Evolutionary conservation across 1,140 invertebrate genomes (phyloP).

Genomic region (Cardiocondyla obscurior): DNA sequence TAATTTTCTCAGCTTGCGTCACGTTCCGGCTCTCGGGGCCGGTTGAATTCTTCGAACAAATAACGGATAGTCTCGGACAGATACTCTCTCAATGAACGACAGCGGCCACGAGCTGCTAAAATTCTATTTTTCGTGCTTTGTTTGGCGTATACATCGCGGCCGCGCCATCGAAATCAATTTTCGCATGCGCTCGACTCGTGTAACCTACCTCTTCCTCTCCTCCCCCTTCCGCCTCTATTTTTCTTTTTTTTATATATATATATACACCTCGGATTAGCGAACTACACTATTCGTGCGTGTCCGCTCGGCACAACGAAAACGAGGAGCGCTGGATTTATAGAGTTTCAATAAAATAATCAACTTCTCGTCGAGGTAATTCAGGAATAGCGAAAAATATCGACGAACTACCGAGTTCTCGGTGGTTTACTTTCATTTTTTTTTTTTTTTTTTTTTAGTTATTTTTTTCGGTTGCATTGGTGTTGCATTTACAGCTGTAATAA

Average conservation of each 20-base stretch:
- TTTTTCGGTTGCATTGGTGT: neutral
- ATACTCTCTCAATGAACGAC: conserved; percentile 50
- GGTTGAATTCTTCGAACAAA: conserved; percentile 47
- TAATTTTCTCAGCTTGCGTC: conserved; percentile 10
- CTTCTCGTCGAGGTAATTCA: conserved; percentile 49
- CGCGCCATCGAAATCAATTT: conserved; percentile 54
- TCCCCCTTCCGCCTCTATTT: neutral
- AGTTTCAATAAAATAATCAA: conserved; percentile 57
- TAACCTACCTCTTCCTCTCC: conserved; percentile 6
- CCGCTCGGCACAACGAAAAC: neutral
- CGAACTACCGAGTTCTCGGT: conserved; percentile 9
- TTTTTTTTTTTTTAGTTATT: neutral
- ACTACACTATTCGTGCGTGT: conserved; percentile 20
- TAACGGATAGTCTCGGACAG: conserved; percentile 27
- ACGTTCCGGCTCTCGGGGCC: neutral
- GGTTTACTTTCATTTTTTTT: neutral
- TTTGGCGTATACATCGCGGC: conserved; percentile 55
- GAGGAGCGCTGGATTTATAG: conserved; percentile 43
- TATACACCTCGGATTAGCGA: conserved; percentile 42
- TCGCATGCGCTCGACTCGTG: conserved; percentile 21
- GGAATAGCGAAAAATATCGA: neutral
- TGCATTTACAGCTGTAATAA: neutral
- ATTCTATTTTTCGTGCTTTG: conserved; percentile 51
- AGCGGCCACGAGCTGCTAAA: conserved; percentile 25
- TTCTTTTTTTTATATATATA: conserved; percentile 30